Percentiles rank a stretch among this genome's conserved stretches.
phyloP scores from a whole-genome alignment of 2,113 vertebrate species.

The Platysternon megacephalum region DNA sequence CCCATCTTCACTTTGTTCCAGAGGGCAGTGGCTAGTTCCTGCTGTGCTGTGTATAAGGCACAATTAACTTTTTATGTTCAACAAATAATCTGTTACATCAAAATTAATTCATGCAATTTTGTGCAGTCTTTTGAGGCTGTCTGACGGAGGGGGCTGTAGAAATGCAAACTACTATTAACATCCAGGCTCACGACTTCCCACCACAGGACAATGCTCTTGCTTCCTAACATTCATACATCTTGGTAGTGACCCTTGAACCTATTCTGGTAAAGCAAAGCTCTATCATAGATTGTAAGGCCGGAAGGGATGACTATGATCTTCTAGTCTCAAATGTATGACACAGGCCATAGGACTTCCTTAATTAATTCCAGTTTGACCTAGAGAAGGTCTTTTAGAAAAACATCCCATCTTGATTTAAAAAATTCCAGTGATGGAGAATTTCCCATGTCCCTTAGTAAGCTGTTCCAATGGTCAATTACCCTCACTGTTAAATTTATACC shows the following conservation, averaged over 20 bases:
- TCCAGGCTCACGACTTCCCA: conserved; percentile 49
- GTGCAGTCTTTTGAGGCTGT: conserved; percentile 33
- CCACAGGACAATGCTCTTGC: conserved; percentile 49
- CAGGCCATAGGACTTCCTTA: neutral
- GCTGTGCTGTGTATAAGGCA: neutral
- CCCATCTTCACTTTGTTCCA: conserved; percentile 55
- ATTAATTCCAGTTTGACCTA: neutral
- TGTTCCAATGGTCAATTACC: neutral
- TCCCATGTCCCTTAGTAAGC: neutral
- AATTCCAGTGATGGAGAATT: neutral
- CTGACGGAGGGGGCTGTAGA: conserved; percentile 51
- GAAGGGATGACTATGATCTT: neutral
- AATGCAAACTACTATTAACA: conserved; percentile 58
- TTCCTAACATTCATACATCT: conserved; percentile 28
- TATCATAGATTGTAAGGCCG: neutral
- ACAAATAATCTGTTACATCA: conserved; percentile 54
- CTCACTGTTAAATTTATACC: neutral
- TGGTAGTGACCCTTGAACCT: neutral
- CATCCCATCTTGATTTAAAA: neutral
- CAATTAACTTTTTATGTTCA: conserved; percentile 5
- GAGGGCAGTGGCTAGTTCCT: conserved; percentile 32
- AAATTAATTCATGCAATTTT: conserved; percentile 24
- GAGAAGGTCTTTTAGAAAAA: neutral
- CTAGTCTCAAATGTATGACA: neutral
- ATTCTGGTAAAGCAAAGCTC: neutral